These are phyloP conservation scores for Artemisiospiza belli DNA, from an alignment of 2,113 vertebrate genomes.

Conservation along the genomic window DNA sequence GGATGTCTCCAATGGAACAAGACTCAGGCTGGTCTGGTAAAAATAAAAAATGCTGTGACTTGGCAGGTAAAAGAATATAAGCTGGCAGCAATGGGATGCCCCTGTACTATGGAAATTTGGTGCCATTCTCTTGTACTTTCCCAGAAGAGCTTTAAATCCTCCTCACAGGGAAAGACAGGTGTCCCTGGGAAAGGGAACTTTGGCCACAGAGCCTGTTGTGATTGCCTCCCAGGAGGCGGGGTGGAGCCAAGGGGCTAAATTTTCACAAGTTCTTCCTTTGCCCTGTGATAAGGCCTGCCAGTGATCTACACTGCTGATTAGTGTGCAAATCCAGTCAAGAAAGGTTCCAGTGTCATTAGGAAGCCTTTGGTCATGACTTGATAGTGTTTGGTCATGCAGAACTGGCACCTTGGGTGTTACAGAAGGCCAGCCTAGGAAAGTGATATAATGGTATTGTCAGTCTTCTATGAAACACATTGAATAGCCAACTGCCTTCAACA, in stretches of 20 bases:
- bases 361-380: neutral
- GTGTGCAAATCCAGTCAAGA: neutral
- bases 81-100: fast-evolving
- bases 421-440: neutral
- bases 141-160: neutral
- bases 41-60: neutral
- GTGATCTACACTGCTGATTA: neutral
- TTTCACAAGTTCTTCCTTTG: neutral
- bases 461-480: neutral
- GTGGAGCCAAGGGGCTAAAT: neutral
- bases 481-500: neutral
- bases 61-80: neutral
- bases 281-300: neutral
- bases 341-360: neutral
- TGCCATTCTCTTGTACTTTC: neutral
- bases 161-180: neutral
- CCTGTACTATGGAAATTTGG: neutral
- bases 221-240: fast-evolving
- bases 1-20: neutral
- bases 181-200: neutral
- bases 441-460: neutral
- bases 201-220: neutral
- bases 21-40: neutral
- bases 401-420: neutral
- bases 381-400: neutral